Evolutionary conservation across 2,888 invertebrate species (phyloP).

Genomic region (Polymixis lichenea): DNA sequence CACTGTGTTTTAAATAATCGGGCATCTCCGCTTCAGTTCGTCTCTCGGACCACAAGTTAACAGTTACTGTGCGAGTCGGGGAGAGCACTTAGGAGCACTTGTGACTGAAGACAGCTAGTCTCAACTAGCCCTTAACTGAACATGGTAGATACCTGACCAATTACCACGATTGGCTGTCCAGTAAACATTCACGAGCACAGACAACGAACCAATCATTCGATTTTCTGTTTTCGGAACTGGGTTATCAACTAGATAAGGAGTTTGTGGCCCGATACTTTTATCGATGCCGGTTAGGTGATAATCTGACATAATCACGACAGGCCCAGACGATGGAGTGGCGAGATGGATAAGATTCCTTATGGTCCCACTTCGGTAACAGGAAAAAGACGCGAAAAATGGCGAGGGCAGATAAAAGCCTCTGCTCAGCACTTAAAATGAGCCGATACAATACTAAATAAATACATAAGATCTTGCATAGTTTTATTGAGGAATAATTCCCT

Average conservation of each 20-base stretch:
- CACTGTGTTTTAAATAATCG: neutral
- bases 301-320: slow-evolving; percentile 45
- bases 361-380: slow-evolving; percentile 10
- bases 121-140: slow-evolving; percentile 59
- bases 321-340: slow-evolving; percentile 1
- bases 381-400: slow-evolving; percentile 25
- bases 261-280: slow-evolving; percentile 16
- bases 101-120: slow-evolving; percentile 57
- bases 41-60: slow-evolving; percentile 25
- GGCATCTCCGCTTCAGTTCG: slow-evolving; percentile 43
- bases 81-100: slow-evolving; percentile 62
- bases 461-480: neutral
- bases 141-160: slow-evolving; percentile 72
- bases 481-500: slow-evolving; percentile 20
- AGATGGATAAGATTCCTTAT: slow-evolving; percentile 23
- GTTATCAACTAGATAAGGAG: slow-evolving; percentile 68
- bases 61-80: slow-evolving; percentile 51
- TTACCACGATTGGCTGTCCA: slow-evolving; percentile 70
- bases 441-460: slow-evolving; percentile 6
- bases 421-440: neutral
- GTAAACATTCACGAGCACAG: slow-evolving; percentile 70
- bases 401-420: slow-evolving; percentile 17
- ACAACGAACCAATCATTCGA: slow-evolving; percentile 59
- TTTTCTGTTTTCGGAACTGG: slow-evolving; percentile 63
- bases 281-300: slow-evolving; percentile 14